phyloP scores from a whole-genome alignment of 2,888 invertebrate species.

The Embidobia sp. region DNA sequence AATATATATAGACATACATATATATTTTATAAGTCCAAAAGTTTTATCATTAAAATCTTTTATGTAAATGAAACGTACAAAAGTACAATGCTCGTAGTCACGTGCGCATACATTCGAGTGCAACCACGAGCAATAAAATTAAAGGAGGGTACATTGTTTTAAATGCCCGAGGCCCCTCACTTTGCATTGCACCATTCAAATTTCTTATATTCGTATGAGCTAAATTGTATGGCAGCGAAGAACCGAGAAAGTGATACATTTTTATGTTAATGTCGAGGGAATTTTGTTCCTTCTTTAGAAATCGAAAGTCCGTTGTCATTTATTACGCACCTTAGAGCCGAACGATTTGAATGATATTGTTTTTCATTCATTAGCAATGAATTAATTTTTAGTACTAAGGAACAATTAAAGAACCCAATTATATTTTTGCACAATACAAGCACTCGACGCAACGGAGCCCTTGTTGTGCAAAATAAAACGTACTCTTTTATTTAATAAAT shows the following conservation, averaged over 20 bases:
- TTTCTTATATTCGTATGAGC: constrained; percentile 21
- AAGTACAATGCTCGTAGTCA: constrained; percentile 25
- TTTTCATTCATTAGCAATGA: constrained; percentile 4
- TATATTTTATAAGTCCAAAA: background rate
- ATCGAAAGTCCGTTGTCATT: constrained; percentile 5
- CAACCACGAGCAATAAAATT: constrained; percentile 37
- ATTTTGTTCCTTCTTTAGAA: too few species aligned
- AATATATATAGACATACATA: constrained; percentile 4
- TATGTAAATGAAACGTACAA: constrained; percentile 26
- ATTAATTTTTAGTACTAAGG: constrained; percentile 6
- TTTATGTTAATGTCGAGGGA: constrained; percentile 1
- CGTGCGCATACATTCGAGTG: constrained; percentile 15
- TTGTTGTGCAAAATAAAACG: constrained; percentile 29
- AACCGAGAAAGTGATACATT: constrained; percentile 23
- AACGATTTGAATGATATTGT: too few species aligned
- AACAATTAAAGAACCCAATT: constrained; percentile 36
- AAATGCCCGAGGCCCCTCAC: constrained; percentile 15
- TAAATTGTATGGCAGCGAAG: constrained; percentile 11
- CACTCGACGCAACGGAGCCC: constrained; percentile 12
- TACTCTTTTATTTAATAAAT: constrained; percentile 39
- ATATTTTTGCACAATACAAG: constrained; percentile 16
- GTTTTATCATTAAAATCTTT: constrained; percentile 42
- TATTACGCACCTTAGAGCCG: too few species aligned
- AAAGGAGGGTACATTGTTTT: constrained; percentile 43
- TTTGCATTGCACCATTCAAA: constrained; percentile 1